phyloP scores from a whole-genome alignment of 2,113 vertebrate species.

The Oenanthe oenanthe region DNA sequence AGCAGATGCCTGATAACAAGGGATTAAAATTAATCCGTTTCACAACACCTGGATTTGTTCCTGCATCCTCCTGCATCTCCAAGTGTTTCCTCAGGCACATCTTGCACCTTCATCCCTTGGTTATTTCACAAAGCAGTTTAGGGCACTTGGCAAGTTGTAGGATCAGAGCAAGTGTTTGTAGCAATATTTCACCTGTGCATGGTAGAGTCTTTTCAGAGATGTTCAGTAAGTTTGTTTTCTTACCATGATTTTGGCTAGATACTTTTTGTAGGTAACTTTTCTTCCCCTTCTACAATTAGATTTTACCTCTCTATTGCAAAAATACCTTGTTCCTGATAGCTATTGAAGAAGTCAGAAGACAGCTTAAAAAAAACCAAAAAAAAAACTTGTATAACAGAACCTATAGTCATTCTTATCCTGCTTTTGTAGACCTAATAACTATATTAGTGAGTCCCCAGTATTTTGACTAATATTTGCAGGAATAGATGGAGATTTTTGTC shows the following conservation, averaged over 20 bases:
- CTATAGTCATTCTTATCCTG: neutral
- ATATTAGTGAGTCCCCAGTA: neutral
- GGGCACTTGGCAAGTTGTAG: neutral
- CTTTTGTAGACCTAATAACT: neutral
- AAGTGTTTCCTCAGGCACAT: fast-evolving
- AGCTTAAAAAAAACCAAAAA: neutral
- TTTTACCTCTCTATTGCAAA: neutral
- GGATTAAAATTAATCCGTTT: neutral
- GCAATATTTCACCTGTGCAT: neutral
- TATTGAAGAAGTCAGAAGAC: neutral
- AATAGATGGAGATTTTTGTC: neutral
- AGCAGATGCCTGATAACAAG: neutral
- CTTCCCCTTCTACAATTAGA: neutral
- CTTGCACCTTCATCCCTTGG: neutral
- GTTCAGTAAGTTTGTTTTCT: neutral
- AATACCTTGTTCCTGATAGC: neutral
- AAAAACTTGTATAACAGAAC: neutral
- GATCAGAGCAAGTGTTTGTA: neutral
- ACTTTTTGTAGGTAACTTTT: neutral
- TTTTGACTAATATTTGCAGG: neutral
- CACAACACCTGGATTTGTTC: neutral
- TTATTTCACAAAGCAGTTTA: neutral
- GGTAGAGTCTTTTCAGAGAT: neutral
- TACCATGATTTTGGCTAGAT: neutral
- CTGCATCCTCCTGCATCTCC: neutral